These are phyloP conservation scores for Acanthisitta chloris DNA, from an alignment of 2,113 vertebrate species.

Conservation along the genomic window DNA sequence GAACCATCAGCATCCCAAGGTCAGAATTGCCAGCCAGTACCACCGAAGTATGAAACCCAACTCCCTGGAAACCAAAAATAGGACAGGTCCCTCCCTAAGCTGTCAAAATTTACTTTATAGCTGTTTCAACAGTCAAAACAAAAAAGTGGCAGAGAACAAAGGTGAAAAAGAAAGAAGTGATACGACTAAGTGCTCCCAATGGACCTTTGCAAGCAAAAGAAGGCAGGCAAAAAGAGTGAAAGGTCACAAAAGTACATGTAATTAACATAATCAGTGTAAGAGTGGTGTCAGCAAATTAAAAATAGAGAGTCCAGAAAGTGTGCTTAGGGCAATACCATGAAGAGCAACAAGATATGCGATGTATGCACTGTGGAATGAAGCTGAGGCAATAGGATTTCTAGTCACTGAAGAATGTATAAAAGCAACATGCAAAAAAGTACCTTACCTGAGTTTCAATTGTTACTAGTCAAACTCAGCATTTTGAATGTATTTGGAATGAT, in stretches of 20 bases:
- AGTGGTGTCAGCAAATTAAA: conserved; percentile 53
- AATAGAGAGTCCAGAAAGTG: conserved; percentile 37
- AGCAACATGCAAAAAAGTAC: neutral
- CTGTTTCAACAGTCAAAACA: neutral
- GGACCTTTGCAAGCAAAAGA: conserved; percentile 31
- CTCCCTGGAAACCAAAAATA: conserved; percentile 13
- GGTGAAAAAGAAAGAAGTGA: conserved; percentile 42
- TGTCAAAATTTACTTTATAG: conserved; percentile 31
- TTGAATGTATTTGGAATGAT: neutral
- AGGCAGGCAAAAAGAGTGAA: conserved; percentile 1
- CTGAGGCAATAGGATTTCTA: neutral
- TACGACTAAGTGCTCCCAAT: conserved; percentile 27
- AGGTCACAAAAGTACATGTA: neutral
- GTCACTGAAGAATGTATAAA: neutral
- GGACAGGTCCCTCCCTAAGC: neutral
- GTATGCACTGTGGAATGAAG: neutral
- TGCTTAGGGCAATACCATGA: neutral
- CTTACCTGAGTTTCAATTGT: neutral
- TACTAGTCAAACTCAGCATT: neutral
- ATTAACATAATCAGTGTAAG: conserved; percentile 64
- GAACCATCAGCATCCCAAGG: conserved; percentile 1
- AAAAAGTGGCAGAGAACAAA: neutral
- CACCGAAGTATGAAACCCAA: neutral
- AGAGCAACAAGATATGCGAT: neutral
- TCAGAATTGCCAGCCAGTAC: neutral